phyloP scores from a whole-genome alignment of 2,797 vertebrate species.

The Acanthurus tractus region DNA sequence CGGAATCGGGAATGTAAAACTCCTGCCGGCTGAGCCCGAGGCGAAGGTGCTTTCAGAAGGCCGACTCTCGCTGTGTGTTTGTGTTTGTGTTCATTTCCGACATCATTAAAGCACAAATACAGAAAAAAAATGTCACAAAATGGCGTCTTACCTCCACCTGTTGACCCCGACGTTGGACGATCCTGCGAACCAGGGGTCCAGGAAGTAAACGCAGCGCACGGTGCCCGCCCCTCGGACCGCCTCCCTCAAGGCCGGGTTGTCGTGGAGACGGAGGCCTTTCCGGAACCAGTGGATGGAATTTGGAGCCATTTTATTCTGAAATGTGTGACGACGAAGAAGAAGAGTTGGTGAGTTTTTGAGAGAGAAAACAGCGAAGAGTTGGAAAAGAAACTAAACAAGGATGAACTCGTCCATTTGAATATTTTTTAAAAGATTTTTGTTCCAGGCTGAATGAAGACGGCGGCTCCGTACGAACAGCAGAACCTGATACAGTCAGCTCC shows the following conservation, averaged over 20 bases:
- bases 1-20: too few relatives aligned
- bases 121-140: not conserved
- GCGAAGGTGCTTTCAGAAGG: too few relatives aligned
- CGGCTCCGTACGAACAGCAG: not conserved
- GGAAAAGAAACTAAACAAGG: not conserved
- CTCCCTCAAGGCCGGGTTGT: constrained; percentile 84
- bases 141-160: constrained; percentile 83
- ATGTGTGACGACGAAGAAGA: not conserved
- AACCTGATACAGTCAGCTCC: not conserved
- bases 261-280: constrained; percentile 87
- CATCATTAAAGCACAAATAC: not conserved
- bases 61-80: too few relatives aligned
- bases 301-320: constrained; percentile 78
- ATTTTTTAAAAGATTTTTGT: too few relatives aligned
- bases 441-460: not conserved
- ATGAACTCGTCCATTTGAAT: too few relatives aligned
- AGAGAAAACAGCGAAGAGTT: too few relatives aligned
- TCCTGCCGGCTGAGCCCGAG: too few relatives aligned
- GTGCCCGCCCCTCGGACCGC: constrained; percentile 83
- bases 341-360: not conserved
- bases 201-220: constrained; percentile 86
- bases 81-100: too few relatives aligned
- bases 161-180: constrained; percentile 88
- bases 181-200: constrained; percentile 89
- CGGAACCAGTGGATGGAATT: constrained; percentile 90